Evolutionary conservation across 1,140 invertebrate species (phyloP), one percentile per base, ranked within the genome.

Genomic region (Mylabris phalerata): DNA sequence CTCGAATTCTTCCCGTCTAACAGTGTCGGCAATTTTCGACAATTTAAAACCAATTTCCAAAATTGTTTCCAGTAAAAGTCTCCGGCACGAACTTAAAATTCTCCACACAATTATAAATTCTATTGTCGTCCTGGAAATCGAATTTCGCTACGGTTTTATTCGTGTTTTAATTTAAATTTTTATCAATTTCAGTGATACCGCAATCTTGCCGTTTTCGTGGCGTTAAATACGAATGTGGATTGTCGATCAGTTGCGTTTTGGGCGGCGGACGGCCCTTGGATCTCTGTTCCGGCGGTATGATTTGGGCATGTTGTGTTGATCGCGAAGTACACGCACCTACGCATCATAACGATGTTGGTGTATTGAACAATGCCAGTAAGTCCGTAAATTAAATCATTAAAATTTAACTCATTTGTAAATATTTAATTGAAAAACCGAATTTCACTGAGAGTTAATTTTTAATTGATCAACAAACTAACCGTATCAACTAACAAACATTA

Each of bases 261-360:
- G 86, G 87, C 9, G 92, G 92, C 5, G 88, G 89, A 9, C 84
- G 88, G 58, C 91, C 92, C 0, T 71, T 93, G 67, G 92, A 96
- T 76, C 80, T 94, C 0, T 96, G 93, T 74, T 92, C 88, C n/a
- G 92, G 92, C 45, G 93, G 92, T 26, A 84, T 93, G 78, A 90
- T 94, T 60, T 94, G 92, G 92, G 88, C 89, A 7, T 96, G 93
- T 73, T 96, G 93, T 70, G 88, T 96, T 0, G 89, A 93, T 71
- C 81, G 86, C 62, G 87, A 91, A 74, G 75, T 59, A 66, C 73
- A 41, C 74, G 84, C 67, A 72, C 84, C 76, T 55, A 81, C 75
- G 73, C 75, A 69, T 71, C 75, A 76, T 52, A 78, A 66, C 68
- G 75, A 80, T 75, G 59, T 77, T 44, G 74, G 73, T 73, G 79